phyloP scores from a whole-genome alignment of 2,113 vertebrate species.

The Phylloscopus whistleri region DNA sequence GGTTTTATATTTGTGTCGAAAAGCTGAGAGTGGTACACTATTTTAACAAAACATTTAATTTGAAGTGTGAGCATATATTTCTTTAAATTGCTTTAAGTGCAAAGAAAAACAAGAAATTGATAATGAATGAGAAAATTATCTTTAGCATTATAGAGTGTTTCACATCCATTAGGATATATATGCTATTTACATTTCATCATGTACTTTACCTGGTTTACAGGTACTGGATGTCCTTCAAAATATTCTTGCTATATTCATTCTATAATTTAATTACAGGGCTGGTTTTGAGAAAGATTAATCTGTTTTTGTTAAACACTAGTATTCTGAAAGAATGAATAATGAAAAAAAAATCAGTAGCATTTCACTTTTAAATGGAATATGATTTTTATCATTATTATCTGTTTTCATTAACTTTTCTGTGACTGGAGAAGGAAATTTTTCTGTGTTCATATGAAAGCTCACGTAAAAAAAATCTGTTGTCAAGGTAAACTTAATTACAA shows the following conservation, averaged over 20 bases:
- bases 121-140: not conserved
- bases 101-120: not conserved
- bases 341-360: not conserved
- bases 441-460: not conserved
- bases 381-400: not conserved
- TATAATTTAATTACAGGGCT: not conserved
- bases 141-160: not conserved
- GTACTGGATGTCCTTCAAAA: not conserved
- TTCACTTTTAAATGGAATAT: not conserved
- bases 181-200: not conserved
- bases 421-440: not conserved
- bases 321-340: not conserved
- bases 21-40: not conserved
- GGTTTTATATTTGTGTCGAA: not conserved
- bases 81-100: not conserved
- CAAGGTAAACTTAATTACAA: slow-evolving; percentile 25
- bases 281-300: not conserved
- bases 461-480: slow-evolving; percentile 22
- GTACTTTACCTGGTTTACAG: not conserved
- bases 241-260: not conserved
- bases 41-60: not conserved
- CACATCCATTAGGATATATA: not conserved
- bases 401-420: not conserved
- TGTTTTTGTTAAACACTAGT: not conserved
- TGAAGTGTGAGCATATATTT: not conserved